A percentile compares a stretch with the other conserved stretches of the same genome.
Evolutionary conservation across 1,140 invertebrate genomes (phyloP).

Genomic region (Trichonephila inaurata): DNA sequence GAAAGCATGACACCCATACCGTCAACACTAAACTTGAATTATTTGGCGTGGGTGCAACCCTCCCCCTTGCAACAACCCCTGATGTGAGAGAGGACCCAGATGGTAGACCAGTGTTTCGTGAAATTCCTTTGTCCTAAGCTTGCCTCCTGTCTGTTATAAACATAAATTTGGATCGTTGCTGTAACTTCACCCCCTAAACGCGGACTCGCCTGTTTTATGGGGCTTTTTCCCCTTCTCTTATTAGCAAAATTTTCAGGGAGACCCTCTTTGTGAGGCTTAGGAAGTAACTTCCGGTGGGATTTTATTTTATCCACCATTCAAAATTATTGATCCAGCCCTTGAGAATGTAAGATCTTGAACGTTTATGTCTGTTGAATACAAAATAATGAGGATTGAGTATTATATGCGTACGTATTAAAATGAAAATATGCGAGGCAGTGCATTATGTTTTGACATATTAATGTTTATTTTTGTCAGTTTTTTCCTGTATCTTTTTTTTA

Average conservation of each 20-base stretch:
- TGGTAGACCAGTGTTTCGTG: background rate
- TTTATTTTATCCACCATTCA: background rate
- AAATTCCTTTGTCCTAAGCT: slow-evolving; percentile 12
- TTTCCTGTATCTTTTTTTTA: no score
- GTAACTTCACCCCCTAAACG: background rate
- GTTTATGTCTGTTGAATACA: no score
- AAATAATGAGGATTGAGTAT: no score
- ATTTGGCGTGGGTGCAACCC: background rate
- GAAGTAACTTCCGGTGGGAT: background rate
- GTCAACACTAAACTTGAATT: slow-evolving; percentile 22
- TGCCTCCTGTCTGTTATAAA: slow-evolving; percentile 26
- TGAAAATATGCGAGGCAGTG: no score
- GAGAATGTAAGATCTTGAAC: background rate
- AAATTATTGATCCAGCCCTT: slow-evolving; percentile 8
- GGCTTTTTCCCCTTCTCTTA: background rate
- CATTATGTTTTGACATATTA: no score
- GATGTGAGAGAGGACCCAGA: slow-evolving; percentile 8
- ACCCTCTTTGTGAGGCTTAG: background rate
- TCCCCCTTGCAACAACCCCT: background rate
- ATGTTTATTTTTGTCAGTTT: no score
- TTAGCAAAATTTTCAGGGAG: background rate
- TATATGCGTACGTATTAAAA: no score
- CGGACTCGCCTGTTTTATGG: background rate
- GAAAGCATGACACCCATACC: background rate
- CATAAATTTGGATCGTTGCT: background rate